Conservation (phyloP, 2,797 vertebrate genomes). For the Premnoplex brunnescens region DNA sequence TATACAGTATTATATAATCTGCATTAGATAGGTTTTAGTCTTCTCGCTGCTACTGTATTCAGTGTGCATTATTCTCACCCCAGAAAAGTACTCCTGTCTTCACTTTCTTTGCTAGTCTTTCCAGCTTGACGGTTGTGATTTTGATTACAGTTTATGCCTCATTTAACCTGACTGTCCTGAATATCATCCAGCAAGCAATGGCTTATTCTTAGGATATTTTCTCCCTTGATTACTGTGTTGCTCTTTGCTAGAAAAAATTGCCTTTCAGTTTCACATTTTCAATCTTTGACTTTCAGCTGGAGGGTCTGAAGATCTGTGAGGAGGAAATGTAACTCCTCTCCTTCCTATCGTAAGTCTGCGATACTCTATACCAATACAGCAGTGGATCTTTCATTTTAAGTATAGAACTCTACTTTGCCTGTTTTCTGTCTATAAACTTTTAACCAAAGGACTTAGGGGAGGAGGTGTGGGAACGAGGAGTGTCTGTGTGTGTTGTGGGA, state of each 20-base stretch:
- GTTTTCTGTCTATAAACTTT: background rate
- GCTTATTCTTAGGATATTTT: background rate
- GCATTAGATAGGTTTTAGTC: constrained; percentile 1
- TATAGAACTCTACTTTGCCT: background rate
- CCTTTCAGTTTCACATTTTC: background rate
- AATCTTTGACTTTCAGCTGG: background rate
- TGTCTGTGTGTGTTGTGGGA: background rate
- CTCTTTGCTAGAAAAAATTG: background rate
- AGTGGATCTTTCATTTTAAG: background rate
- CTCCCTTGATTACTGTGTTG: background rate
- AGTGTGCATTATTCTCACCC: background rate
- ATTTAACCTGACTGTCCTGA: constrained; percentile 14
- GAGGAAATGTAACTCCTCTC: background rate
- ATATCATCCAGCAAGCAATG: background rate
- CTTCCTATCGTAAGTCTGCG: background rate
- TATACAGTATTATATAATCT: constrained; percentile 2
- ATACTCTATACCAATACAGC: background rate
- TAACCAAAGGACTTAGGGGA: background rate
- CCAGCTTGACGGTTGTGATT: background rate
- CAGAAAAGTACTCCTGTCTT: background rate
- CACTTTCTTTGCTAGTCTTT: background rate
- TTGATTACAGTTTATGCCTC: constrained; percentile 16
- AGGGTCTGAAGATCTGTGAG: background rate
- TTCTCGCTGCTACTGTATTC: background rate
- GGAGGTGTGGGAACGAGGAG: fast-evolving